A percentile compares a stretch with the other conserved stretches of the same genome.
phyloP scores from a whole-genome alignment of 2,113 vertebrate genomes.

The Cyanistes caeruleus region DNA sequence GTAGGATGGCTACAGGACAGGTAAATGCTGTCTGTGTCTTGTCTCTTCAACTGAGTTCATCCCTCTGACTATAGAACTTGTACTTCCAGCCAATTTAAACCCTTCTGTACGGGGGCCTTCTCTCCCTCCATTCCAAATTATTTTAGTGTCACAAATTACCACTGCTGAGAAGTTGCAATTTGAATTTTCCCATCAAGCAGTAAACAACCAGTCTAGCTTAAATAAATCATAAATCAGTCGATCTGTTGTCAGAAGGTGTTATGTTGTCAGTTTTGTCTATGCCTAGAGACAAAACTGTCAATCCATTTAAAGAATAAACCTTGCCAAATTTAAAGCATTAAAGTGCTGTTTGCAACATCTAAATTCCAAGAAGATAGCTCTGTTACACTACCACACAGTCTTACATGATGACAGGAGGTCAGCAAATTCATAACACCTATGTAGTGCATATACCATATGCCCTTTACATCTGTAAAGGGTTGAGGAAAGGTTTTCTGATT shows the following conservation, averaged over 20 bases:
- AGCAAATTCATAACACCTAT: background rate
- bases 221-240: background rate
- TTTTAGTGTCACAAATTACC: background rate
- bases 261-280: background rate
- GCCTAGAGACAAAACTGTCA: background rate
- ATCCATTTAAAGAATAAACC: background rate
- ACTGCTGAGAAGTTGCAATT: background rate
- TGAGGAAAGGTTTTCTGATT: background rate
- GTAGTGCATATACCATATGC: background rate
- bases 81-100: background rate
- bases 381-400: background rate
- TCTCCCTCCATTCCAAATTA: background rate
- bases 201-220: background rate
- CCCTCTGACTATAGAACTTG: background rate
- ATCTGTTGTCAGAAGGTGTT: background rate
- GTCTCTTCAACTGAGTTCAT: accelerated
- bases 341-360: background rate
- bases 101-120: accelerated
- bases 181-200: background rate
- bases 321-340: background rate
- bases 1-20: background rate
- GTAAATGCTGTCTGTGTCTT: background rate
- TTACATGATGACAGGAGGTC: background rate
- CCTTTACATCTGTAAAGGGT: background rate
- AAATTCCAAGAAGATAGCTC: background rate